These are phyloP conservation scores for Gambelia wislizenii DNA, from an alignment of 2,797 vertebrate species.

Conservation along the genomic window DNA sequence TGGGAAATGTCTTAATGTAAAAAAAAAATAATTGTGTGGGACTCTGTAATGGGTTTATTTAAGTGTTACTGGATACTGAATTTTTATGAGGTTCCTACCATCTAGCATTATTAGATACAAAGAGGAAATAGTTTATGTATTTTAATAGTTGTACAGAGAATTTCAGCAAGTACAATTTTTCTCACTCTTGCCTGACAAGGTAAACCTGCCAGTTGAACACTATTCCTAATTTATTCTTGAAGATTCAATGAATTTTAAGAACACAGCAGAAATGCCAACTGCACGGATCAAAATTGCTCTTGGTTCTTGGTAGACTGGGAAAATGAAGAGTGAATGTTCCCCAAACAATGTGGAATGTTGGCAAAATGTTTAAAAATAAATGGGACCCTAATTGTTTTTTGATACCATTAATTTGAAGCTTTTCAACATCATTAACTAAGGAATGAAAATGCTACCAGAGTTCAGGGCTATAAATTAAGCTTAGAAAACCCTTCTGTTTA, in stretches of 20 bases:
- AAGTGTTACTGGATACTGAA: neutral
- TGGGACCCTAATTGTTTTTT: slow-evolving; percentile 19
- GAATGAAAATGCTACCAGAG: slow-evolving; percentile 54
- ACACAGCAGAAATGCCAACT: neutral
- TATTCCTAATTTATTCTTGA: neutral
- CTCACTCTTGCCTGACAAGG: neutral
- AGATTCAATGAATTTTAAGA: neutral
- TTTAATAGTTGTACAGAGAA: neutral
- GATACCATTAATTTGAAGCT: slow-evolving; percentile 52
- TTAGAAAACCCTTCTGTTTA: slow-evolving; percentile 58
- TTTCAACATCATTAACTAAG: slow-evolving; percentile 46
- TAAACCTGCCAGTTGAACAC: neutral
- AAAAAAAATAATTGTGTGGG: neutral
- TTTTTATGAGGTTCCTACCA: neutral
- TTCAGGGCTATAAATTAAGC: slow-evolving; percentile 64
- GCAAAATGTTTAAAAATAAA: slow-evolving; percentile 47
- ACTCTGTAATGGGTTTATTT: neutral
- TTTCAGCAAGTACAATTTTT: neutral
- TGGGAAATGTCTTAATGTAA: neutral
- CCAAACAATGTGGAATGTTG: slow-evolving; percentile 33
- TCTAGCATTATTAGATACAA: neutral
- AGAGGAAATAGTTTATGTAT: neutral
- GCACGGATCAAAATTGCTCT: slow-evolving; percentile 23
- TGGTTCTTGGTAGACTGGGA: slow-evolving; percentile 27
- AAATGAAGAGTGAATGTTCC: slow-evolving; percentile 28